Evolutionary conservation across 2,888 invertebrate genomes (phyloP).

Genomic region (Notocelia uddmanniana): DNA sequence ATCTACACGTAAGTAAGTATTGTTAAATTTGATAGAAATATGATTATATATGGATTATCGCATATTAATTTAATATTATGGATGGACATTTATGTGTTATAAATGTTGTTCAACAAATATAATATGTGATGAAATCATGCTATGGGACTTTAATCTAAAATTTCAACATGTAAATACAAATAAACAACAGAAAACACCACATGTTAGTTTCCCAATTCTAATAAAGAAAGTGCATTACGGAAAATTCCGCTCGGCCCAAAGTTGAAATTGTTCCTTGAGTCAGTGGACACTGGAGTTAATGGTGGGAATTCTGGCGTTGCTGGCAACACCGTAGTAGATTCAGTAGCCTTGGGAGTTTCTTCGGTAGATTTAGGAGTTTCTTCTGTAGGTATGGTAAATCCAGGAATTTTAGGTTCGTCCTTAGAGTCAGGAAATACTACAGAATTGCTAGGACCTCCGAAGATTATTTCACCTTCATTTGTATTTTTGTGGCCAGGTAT

Average conservation of each 20-base stretch:
- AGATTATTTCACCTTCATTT: constrained; percentile 14
- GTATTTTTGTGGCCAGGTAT: constrained; percentile 15
- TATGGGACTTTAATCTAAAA: neutral
- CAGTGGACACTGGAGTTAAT: constrained; percentile 57
- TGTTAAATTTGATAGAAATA: neutral
- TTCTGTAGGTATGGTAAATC: constrained; percentile 21
- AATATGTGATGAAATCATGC: neutral
- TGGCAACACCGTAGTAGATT: constrained; percentile 7
- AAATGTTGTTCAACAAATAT: neutral
- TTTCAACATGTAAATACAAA: neutral
- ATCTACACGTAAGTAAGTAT: neutral
- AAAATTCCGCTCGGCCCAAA: constrained; percentile 56
- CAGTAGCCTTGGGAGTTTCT: neutral
- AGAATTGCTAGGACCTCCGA: constrained; percentile 9
- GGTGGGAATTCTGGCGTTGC: constrained; percentile 43
- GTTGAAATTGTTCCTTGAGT: constrained; percentile 57
- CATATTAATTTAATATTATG: too few relatives aligned
- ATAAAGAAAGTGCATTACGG: constrained; percentile 55
- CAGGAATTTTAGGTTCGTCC: constrained; percentile 9
- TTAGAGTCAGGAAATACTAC: constrained; percentile 31
- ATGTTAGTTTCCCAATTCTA: constrained; percentile 27
- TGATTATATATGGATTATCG: too few relatives aligned
- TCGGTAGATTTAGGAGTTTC: constrained; percentile 21
- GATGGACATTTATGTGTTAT: neutral
- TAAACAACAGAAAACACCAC: neutral